Evolutionary conservation across 2,113 vertebrate genomes (phyloP).

Genomic region (Eptesicus fuscus): DNA sequence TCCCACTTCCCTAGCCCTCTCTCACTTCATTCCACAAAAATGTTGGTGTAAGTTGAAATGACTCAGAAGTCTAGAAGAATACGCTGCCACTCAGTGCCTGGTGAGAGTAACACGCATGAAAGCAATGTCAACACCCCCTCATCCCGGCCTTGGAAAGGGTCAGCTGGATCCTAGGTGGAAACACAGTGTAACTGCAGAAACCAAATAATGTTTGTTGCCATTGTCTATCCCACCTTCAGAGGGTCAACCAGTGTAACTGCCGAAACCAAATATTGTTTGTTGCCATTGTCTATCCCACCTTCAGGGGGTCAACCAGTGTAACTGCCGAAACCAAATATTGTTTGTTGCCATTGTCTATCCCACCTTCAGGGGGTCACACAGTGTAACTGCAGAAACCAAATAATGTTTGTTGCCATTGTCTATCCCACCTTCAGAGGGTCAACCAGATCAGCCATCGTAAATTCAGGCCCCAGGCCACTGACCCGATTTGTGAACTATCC

Average conservation of each 20-base stretch:
- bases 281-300: neutral
- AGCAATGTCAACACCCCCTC: neutral
- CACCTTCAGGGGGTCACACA: too few species aligned
- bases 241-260: neutral
- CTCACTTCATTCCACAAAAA: slow-evolving; percentile 6
- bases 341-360: neutral
- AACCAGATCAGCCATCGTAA: neutral
- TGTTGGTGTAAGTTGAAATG: slow-evolving; percentile 17
- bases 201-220: neutral
- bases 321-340: neutral
- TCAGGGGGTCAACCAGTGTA: neutral
- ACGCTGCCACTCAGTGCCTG: neutral
- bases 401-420: neutral
- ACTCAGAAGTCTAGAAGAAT: slow-evolving; percentile 1
- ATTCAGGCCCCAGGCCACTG: neutral
- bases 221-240: too few species aligned
- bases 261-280: neutral
- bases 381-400: too few species aligned
- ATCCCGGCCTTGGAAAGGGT: neutral
- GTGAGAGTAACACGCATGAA: neutral
- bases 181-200: neutral
- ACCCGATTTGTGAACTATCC: neutral
- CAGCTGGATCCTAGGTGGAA: neutral
- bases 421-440: neutral
- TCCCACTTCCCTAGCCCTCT: neutral